A percentile compares a stretch with the other conserved stretches of the same genome.
These are phyloP conservation scores for Asobara japonica DNA, from an alignment of 1,140 invertebrate genomes.

Conservation along the genomic window DNA sequence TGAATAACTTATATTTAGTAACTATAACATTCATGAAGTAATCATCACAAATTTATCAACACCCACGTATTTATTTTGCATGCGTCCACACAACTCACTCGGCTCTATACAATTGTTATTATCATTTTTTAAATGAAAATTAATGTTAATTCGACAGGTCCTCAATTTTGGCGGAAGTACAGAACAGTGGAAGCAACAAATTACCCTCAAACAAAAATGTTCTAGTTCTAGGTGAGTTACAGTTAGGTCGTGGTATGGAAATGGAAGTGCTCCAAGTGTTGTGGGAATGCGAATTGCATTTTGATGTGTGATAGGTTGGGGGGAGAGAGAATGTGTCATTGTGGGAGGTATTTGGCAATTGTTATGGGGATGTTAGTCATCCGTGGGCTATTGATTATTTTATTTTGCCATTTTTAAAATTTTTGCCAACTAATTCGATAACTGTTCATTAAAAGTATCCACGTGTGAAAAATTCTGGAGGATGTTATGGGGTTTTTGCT, in stretches of 20 bases:
- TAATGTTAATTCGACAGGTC: slow-evolving; percentile 74
- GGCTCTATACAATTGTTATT: slow-evolving; percentile 15
- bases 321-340: slow-evolving; percentile 5
- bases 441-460: no score
- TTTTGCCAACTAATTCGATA: no score
- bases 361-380: no score
- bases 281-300: slow-evolving; percentile 2
- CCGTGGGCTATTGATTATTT: neutral
- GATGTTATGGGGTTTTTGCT: no score
- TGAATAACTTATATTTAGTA: neutral
- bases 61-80: neutral
- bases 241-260: neutral
- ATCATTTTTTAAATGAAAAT: slow-evolving; percentile 22
- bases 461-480: no score
- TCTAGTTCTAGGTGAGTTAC: slow-evolving; percentile 80
- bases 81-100: slow-evolving; percentile 19
- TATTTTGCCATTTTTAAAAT: no score
- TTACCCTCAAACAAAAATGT: slow-evolving; percentile 93
- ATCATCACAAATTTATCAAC: no score
- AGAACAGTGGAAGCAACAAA: slow-evolving; percentile 93
- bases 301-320: neutral
- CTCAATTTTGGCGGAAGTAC: slow-evolving; percentile 91
- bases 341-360: neutral
- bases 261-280: neutral
- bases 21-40: no score